phyloP scores from a whole-genome alignment of 1,140 invertebrate species.

The Drosophila gunungcola region DNA sequence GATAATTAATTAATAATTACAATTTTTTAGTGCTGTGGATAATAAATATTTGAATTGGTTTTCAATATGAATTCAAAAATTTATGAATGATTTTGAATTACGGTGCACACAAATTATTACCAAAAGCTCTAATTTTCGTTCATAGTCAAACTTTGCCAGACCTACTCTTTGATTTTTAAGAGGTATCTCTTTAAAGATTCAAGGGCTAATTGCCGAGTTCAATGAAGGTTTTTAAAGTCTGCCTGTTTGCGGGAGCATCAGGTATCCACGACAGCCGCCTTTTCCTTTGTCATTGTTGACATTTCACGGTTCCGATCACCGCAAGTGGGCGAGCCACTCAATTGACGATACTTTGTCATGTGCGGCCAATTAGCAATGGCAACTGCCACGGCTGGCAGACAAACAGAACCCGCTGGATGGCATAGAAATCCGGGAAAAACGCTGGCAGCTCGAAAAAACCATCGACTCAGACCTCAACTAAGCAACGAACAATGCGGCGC shows the following conservation, averaged over 20 bases:
- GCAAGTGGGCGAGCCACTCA: constrained; percentile 18
- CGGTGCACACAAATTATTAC: too few relatives aligned
- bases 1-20: constrained; percentile 33
- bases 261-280: background rate
- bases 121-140: too few relatives aligned
- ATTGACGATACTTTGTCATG: constrained; percentile 73
- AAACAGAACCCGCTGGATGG: constrained; percentile 69
- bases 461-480: constrained; percentile 16
- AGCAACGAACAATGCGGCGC: constrained; percentile 49
- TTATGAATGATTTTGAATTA: background rate
- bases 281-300: constrained; percentile 28
- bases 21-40: background rate
- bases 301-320: constrained; percentile 20
- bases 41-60: background rate
- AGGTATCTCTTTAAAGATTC: background rate
- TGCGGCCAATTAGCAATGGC: constrained; percentile 73
- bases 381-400: constrained; percentile 46
- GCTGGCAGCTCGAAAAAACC: constrained; percentile 24
- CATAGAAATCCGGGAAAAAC: constrained; percentile 36
- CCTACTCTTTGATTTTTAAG: too few relatives aligned
- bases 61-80: background rate
- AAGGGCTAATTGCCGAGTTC: background rate
- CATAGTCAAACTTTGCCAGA: too few relatives aligned
- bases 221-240: background rate
- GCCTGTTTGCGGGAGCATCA: background rate